A percentile compares a stretch with the other conserved stretches of the same genome.
These are phyloP conservation scores for Dromococcyx pavoninus DNA, from an alignment of 2,797 vertebrate genomes.

Conservation along the genomic window DNA sequence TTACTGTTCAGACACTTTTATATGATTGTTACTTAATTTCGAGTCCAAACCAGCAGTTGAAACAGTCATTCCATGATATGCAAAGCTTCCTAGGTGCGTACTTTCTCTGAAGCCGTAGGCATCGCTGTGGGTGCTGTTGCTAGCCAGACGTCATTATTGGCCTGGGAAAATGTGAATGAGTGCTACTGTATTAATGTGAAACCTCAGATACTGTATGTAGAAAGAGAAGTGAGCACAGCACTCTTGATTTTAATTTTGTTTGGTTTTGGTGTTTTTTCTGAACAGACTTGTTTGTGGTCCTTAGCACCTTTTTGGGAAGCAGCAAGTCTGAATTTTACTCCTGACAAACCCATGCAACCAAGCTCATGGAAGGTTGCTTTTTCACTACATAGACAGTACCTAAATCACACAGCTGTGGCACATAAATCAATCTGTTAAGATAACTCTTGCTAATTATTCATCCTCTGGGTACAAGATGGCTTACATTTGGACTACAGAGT, in stretches of 20 bases:
- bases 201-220: not conserved
- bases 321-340: not conserved
- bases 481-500: not conserved
- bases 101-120: not conserved
- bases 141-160: not conserved
- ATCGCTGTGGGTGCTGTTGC: not conserved
- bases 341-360: not conserved
- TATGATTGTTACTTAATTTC: not conserved
- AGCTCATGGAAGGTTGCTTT: not conserved
- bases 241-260: no score
- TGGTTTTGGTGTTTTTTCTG: not conserved
- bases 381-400: not conserved
- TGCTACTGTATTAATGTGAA: not conserved
- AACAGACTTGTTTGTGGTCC: not conserved
- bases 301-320: not conserved
- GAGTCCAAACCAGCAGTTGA: not conserved
- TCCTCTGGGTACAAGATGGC: not conserved
- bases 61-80: not conserved
- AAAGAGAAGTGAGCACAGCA: not conserved
- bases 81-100: not conserved
- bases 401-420: not conserved
- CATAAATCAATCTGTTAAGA: not conserved
- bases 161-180: not conserved
- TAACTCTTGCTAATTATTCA: slow-evolving; percentile 20
- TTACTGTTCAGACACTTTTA: not conserved